These are phyloP conservation scores for Numida meleagris DNA, from an alignment of 2,113 vertebrate species.

Conservation along the genomic window DNA sequence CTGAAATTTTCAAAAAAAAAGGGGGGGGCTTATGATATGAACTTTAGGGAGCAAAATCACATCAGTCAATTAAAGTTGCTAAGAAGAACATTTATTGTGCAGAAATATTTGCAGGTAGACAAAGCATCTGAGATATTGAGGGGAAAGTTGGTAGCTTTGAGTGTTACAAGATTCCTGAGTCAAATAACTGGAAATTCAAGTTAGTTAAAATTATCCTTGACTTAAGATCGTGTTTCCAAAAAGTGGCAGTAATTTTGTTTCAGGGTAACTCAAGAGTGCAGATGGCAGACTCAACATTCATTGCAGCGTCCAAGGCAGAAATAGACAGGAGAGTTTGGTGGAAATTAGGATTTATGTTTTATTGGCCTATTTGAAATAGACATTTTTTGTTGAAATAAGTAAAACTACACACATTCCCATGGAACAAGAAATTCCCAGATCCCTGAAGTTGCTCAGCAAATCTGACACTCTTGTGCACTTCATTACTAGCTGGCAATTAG, in stretches of 20 bases:
- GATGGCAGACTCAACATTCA: background rate
- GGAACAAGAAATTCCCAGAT: background rate
- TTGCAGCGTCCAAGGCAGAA: background rate
- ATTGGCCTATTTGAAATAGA: background rate
- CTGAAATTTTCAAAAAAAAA: background rate
- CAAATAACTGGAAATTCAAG: background rate
- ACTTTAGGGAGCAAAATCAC: background rate
- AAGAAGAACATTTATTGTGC: background rate
- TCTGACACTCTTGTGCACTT: background rate
- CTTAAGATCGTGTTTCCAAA: background rate
- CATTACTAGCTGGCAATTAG: conserved; percentile 14
- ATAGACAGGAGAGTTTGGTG: background rate
- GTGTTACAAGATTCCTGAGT: background rate
- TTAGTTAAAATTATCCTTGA: background rate
- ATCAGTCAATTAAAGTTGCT: background rate
- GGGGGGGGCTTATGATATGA: background rate
- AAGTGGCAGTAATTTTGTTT: background rate
- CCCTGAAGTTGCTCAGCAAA: background rate
- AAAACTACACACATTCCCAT: background rate
- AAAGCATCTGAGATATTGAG: background rate
- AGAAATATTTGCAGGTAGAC: background rate
- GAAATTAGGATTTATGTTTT: background rate
- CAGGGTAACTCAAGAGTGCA: background rate
- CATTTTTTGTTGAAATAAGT: background rate
- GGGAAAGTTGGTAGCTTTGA: rapidly evolving